Evolutionary conservation across 2,797 vertebrate genomes (phyloP).

Genomic region (Semotilus atromaculatus): DNA sequence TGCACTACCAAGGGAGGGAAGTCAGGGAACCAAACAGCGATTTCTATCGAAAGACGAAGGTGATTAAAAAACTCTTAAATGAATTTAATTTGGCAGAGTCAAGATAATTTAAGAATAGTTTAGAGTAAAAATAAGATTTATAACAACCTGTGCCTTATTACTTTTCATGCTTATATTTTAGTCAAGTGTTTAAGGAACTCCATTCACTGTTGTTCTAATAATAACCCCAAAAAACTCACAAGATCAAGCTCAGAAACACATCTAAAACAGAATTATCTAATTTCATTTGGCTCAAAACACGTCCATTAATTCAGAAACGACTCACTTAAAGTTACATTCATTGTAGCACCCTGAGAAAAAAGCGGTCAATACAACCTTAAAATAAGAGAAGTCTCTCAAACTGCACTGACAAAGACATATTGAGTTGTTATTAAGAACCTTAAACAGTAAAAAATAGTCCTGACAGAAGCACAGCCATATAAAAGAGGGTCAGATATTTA

Average conservation of each 20-base stretch:
- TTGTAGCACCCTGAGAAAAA: background rate
- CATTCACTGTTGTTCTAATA: background rate
- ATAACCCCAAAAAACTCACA: background rate
- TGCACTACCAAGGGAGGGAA: background rate
- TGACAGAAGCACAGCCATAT: background rate
- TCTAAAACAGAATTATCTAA: background rate
- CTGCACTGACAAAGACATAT: background rate
- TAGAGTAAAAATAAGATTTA: background rate
- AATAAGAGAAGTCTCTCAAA: background rate
- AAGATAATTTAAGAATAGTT: background rate
- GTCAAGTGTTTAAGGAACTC: background rate
- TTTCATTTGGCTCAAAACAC: background rate
- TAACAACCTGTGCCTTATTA: background rate
- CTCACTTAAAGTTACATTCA: background rate
- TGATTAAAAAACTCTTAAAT: too few relatives aligned
- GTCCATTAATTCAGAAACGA: background rate
- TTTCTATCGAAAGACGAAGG: background rate
- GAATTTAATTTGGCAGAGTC: too few relatives aligned
- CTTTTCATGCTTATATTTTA: background rate
- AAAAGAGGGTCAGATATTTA: background rate
- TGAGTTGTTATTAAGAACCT: background rate
- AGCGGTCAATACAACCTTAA: background rate
- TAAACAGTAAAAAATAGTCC: background rate
- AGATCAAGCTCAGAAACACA: background rate
- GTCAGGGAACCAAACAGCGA: background rate